Base-by-base conservation (phyloP, 1,140 invertebrate genomes). In the Helicoverpa zea region DNA sequence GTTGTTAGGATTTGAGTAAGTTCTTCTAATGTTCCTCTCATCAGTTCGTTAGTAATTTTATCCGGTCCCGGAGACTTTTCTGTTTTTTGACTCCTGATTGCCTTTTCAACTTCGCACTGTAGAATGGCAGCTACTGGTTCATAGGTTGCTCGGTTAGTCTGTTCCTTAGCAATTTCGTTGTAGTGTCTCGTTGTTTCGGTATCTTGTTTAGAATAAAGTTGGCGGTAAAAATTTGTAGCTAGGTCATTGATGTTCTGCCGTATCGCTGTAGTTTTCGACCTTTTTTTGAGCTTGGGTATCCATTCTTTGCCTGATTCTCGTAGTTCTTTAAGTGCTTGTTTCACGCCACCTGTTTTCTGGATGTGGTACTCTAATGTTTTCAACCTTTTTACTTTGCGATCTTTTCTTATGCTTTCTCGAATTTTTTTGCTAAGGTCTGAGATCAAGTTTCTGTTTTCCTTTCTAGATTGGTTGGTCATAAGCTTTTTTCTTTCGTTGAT, bases 261-360 rank as follows among this genome's bases (percentile, higher is more conserved):
- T 9, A 16, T 23, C 16, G 73, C 61, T 12, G 11, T 14, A n/a
- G n/a, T 49, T 13, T 47, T 76, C 11, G 23, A 47, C 43, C 16
- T 76, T 54, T 13, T 58, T 29, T 76, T 76, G 3, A 76, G 73
- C 30, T 76, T 76, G 14, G 73, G 56, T 76, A 76, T 61, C 73
- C 73, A 68, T 56, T 79, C 51, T 47, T 79, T 79, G 10, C 35
- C 52, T 58, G 64, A 5, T 64, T 79, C 64, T 11, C 64, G 43
- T 58, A 79, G 51, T 79, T 79, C 77, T 18, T 79, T 79, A 3
- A 79, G 47, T 4, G 54, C 77, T 43, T 79, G 70, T 49, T 79
- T 79, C 10, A 70, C 52, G 13, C 64, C 54, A 13, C 61, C 61
- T n/a, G 75, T 77, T 54, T 14, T 77, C n/a, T 66, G 43, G 10